Percentiles rank a stretch among this genome's conserved stretches.
These are phyloP conservation scores for Eupelmus urozonus DNA, from an alignment of 2,888 invertebrate genomes.

Conservation along the genomic window DNA sequence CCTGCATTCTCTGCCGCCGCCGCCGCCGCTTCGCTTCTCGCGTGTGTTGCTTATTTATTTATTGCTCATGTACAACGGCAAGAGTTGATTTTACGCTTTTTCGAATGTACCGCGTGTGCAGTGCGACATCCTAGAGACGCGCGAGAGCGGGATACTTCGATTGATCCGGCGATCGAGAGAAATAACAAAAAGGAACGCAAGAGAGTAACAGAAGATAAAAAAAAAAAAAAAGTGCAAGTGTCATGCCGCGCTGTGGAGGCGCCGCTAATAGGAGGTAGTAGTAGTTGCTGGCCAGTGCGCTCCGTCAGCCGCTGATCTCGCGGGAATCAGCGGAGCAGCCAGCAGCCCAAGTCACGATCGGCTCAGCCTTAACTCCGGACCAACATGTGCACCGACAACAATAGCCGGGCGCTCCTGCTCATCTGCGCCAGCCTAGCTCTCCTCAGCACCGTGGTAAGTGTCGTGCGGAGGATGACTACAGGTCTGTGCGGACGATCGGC, in stretches of 20 bases:
- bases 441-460: too few relatives aligned
- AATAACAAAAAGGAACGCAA: too few relatives aligned
- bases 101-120: slow-evolving; percentile 51
- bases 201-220: slow-evolving; percentile 5
- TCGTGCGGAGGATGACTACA: too few relatives aligned
- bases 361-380: too few relatives aligned
- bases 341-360: background rate
- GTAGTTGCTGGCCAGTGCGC: slow-evolving; percentile 58
- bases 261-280: slow-evolving; percentile 58
- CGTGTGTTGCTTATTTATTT: too few relatives aligned
- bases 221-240: slow-evolving; percentile 30
- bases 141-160: background rate
- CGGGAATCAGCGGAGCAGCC: background rate
- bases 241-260: slow-evolving; percentile 39
- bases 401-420: slow-evolving; percentile 47
- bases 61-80: too few relatives aligned
- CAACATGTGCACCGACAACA: slow-evolving; percentile 18
- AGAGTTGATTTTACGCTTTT: too few relatives aligned
- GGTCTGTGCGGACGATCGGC: too few relatives aligned
- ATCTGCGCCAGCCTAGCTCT: too few relatives aligned
- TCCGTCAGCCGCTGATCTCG: slow-evolving; percentile 53
- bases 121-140: slow-evolving; percentile 11
- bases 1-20: too few relatives aligned
- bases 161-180: too few relatives aligned
- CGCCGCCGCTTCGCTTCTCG: too few relatives aligned